Base-by-base conservation (phyloP, 2,113 vertebrate genomes). In the Limanda limanda region DNA sequence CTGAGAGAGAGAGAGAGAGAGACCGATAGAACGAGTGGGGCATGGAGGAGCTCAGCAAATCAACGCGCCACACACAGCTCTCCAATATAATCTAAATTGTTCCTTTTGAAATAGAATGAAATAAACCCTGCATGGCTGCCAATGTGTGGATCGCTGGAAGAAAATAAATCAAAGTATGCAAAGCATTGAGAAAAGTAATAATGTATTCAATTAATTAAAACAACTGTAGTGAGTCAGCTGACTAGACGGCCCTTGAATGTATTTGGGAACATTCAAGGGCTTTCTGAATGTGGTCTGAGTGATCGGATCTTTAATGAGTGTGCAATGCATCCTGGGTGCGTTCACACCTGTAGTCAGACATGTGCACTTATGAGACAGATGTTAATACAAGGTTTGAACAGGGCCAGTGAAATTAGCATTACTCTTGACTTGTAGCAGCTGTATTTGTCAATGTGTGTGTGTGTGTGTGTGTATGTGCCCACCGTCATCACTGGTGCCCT, bases 401-500 rank as follows among this genome's bases (percentile, higher is more conserved):
- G 17, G 47, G 17, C 47, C 47, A 6, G 17, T 15, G 15, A 18
- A 51, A 51, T 20, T 17, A 51, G 47, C 14, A 15, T 0, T 18
- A 18, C 17, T 5, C 14, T 18, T 51, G 47, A 18, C 47, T 51
- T 51, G 47, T 51, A 64, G 61, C 13, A 52, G 68, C n/a, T 56
- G 23, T 18, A 31, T 52, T 18, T 21, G 31, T 13, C 27, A 24
- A 40, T n/a, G 21, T 59, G 55, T 51, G 24, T 13, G 55, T 59
- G 48, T 56, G 54, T 45, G 24, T 13, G 59, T 59, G 54, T 56
- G 48, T 54, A 68, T 45, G 55, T 14, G 20, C 94, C 89, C 81
- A 98, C 98, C 97, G 89, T 98, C 97, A 66, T 98, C 96, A 73
- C 95, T 97, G 71, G 81, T 63, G 57, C 91, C 85, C 82, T 98